Percentiles rank a stretch among this genome's conserved stretches.
phyloP scores from a whole-genome alignment of 2,888 invertebrate genomes.

The Iselma pallidipennis region DNA sequence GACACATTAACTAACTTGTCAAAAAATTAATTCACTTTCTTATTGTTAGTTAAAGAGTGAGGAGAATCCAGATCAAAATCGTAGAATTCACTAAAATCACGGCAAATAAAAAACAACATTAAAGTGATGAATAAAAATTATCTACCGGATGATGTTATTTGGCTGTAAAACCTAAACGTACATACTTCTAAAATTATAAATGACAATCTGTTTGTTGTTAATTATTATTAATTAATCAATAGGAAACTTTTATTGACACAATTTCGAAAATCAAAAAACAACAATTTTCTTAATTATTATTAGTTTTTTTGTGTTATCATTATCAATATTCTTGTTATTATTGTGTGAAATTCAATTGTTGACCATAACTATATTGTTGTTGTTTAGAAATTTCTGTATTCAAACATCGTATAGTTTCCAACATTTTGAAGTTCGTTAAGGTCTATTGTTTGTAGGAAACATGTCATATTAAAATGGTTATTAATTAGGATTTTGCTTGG shows the following conservation, averaged over 20 bases:
- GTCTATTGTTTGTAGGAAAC: background rate
- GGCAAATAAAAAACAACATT: no score
- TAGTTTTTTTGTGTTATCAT: no score
- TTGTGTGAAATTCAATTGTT: background rate
- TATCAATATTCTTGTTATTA: background rate
- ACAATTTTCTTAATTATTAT: no score
- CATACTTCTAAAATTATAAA: constrained; percentile 1
- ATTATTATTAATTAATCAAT: no score
- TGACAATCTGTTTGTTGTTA: background rate
- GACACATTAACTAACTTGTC: background rate
- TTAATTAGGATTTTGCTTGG: background rate
- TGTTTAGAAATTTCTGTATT: background rate
- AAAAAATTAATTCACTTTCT: background rate
- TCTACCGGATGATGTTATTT: constrained; percentile 1
- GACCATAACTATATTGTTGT: background rate
- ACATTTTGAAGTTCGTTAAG: background rate
- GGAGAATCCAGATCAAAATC: no score
- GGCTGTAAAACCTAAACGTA: no score
- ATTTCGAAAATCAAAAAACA: no score
- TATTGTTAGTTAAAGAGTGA: no score
- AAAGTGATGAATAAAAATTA: background rate
- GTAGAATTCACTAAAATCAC: no score
- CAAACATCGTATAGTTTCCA: background rate
- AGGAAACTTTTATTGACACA: no score
- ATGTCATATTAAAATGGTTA: background rate